Evolutionary conservation across 2,113 vertebrate species (phyloP), one percentile per base, ranked within the genome.

Genomic region (Edolisoma coerulescens): DNA sequence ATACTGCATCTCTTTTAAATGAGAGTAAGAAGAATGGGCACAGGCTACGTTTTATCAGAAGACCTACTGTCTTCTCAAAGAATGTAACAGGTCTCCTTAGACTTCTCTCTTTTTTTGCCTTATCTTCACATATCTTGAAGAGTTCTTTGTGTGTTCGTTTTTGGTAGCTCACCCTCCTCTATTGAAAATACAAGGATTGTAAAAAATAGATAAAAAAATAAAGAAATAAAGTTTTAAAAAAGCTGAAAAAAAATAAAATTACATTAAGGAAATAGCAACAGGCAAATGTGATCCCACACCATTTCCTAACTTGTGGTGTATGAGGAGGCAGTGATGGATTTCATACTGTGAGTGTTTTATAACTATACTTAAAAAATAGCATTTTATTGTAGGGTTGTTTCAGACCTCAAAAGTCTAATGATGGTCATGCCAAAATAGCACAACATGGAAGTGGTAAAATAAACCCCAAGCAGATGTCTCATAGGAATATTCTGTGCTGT

Each of bases 381-480:
- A 1, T 71, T 96, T 94, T 93, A 87, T 83, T 89, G 64, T 63
- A 97, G 75, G 76, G 59, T 87, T 93, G 61, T 77, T 92, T 92
- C 75, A 88, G 85, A 94, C 76, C 93, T 94, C 86, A 96, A 85
- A 96, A 77, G 35, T 52, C 54, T 95, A 89, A 88, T 28, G 60
- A 94, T 47, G 76, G 75, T 69, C 53, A 61, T 80, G 54, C 67
- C 47, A 94, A 89, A 93, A 84, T 28, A 83, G 93, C 30, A 54
- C n/a, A 82, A 93, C 22, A 32, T 82, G 47, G 64, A 88, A 84
- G 69, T 68, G 60, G 73, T 81, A 82, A 89, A 95, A 90, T 33
- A 95, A 93, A 86, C 41, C 71, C 67, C 64, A 84, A 69, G 63
- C 67, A 80, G 49, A 95, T 89, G 64, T 28, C 76, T 95, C 49